Evolutionary conservation across 2,113 vertebrate species (phyloP).

Genomic region (Pangasianodon gigas): DNA sequence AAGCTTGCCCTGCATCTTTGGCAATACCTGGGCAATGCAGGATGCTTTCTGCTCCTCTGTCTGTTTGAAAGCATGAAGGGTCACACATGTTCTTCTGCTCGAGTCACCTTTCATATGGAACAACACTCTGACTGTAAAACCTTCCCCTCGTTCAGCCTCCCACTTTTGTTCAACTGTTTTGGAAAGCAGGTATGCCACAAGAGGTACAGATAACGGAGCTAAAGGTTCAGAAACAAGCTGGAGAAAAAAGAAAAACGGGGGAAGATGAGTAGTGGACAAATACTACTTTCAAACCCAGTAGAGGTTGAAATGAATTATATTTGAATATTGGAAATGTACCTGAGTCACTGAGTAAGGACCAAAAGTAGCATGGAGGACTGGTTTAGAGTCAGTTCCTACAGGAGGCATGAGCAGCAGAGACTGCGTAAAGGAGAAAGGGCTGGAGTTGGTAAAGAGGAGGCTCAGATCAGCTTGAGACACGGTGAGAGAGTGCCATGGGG

Average conservation of each 20-base stretch:
- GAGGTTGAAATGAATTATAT: background rate
- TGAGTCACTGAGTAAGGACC: constrained; percentile 70
- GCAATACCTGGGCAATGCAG: constrained; percentile 67
- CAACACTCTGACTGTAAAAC: constrained; percentile 61
- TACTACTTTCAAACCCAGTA: background rate
- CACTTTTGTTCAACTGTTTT: constrained; percentile 59
- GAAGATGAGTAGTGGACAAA: background rate
- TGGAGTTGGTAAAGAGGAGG: constrained; percentile 72
- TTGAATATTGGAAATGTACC: constrained; percentile 53
- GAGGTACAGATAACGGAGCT: constrained; percentile 50
- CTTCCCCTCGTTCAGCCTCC: constrained; percentile 47
- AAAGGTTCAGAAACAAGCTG: constrained; percentile 64
- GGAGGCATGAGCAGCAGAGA: constrained; percentile 65
- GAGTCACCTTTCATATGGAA: constrained; percentile 63
- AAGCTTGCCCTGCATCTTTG: background rate
- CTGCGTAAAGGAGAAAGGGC: constrained; percentile 68
- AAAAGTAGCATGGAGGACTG: constrained; percentile 65
- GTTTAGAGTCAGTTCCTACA: constrained; percentile 34
- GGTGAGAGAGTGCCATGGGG: constrained; percentile 65
- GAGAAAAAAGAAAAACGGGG: background rate
- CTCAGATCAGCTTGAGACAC: constrained; percentile 68
- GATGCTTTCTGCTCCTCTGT: constrained; percentile 69
- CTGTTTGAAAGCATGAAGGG: constrained; percentile 72
- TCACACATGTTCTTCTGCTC: constrained; percentile 62
- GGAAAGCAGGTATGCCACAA: constrained; percentile 68